Evolutionary conservation across 2,888 invertebrate genomes (phyloP), one percentile per base, ranked within the genome.

Genomic region (Halocaridina rubra): DNA sequence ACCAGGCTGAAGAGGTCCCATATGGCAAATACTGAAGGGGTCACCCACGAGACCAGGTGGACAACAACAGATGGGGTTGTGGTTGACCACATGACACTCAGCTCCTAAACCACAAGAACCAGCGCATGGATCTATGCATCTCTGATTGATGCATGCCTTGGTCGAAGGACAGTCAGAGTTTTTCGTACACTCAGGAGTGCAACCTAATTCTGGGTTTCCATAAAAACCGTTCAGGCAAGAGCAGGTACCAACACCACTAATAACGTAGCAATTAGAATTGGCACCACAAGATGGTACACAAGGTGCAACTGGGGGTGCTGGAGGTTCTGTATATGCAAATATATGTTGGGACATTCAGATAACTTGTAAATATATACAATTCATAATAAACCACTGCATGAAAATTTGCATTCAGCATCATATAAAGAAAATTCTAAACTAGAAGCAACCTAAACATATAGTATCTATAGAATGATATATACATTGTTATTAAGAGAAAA

Each of bases 71-170:
- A 94, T 94, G 7, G 94, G 94, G 89, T 94, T 94, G 90, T 95
- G 94, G 90, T 94, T 94, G 57, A 94, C 93, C 24, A 95, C 95
- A 88, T 93, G 93, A 89, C 96, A 96, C 85, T 93, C 92, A 2
- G 95, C 92, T 90, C 95, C 94, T 93, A 93, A 89, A 93, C 93
- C 72, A 94, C 91, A 90, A 94, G 95, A 69, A 19, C 39, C 88
- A 64, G 93, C 92, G 90, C 95, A 95, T n/a, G 95, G 95, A 90
- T 95, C 93, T 59, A 93, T 92, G 90, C 97, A 97, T 90, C 93
- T 96, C 90, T 96, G 95, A 89, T 94, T 94, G 46, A 96, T 94
- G 90, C 96, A 96, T 16, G 96, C 96, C n/a, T 96, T 96, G 77
- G 88, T 87, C 94, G 93, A 91, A 95, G 93, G 90, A 90, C 96